A percentile compares a stretch with the other conserved stretches of the same genome.
Conservation (phyloP, 2,888 invertebrate species). For the Parapristionchus giblindavisi region DNA sequence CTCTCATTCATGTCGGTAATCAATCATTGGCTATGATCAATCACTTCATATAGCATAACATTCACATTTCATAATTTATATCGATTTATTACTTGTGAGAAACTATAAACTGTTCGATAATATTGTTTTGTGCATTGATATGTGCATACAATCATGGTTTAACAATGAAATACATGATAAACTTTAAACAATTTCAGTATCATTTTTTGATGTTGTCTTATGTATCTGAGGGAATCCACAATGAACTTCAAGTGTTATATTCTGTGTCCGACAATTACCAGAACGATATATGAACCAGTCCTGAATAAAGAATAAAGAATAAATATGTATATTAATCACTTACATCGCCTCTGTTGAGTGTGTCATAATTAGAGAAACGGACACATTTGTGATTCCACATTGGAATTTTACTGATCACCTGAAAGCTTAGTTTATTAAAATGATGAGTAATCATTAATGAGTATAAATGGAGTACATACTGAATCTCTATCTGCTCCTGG, state of each 20-base stretch:
- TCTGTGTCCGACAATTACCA: conserved; percentile 10
- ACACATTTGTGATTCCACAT: conserved; percentile 38
- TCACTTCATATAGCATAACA: too few relatives aligned
- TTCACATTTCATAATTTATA: too few relatives aligned
- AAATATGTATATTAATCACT: not conserved
- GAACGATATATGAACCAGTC: conserved; percentile 37
- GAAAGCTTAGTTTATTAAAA: not conserved
- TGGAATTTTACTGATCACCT: conserved; percentile 33
- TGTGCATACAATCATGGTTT: too few relatives aligned
- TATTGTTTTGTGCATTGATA: too few relatives aligned
- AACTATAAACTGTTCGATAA: too few relatives aligned
- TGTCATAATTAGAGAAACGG: conserved; percentile 30
- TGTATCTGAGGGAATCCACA: conserved; percentile 25
- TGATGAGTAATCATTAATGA: not conserved
- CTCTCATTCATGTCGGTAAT: too few relatives aligned
- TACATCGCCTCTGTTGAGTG: not conserved
- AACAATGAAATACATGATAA: too few relatives aligned
- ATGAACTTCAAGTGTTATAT: conserved; percentile 34
- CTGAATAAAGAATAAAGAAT: not conserved
- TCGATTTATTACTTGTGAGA: too few relatives aligned
- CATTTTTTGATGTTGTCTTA: too few relatives aligned
- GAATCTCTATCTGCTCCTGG: conserved; percentile 24
- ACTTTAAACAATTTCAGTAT: too few relatives aligned
- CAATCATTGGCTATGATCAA: too few relatives aligned
- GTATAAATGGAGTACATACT: not conserved